Base-by-base conservation (phyloP, 2,888 invertebrate genomes). In the Tachina grossa region DNA sequence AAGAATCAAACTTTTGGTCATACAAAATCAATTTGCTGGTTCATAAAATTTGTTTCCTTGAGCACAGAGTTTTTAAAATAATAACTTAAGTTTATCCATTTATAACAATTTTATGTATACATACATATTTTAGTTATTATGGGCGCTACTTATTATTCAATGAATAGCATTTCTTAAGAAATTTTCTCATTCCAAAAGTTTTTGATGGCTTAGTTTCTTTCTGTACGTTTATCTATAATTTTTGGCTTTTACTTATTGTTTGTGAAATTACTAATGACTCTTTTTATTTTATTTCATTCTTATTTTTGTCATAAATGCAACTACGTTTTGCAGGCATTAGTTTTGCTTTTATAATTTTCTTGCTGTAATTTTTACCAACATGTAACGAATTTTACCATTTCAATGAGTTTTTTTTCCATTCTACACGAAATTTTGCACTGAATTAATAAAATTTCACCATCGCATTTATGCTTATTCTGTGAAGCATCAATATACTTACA, bases 171-270 rank as follows among this genome's bases (percentile, higher is more conserved):
- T 74, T 45, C 19, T 41, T 47, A 1, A 45, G 8, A 59, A 72
- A 39, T 69, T 68, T 78, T 53, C 66, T 19, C 66, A 66, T 68
- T 74, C 72, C 72, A 75, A 79, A 79, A 75, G 49, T 84, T 79
- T 22, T 51, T 63, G 49, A 41, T 61, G 9, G 11, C 19, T 53
- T 39, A 0, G 22, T 69, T 31, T 43, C 3, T 31, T 16, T 1
- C 45, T 49, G 31, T 6, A 5, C 10, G 1, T 14, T 69, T 51
- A 14, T 11, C 22, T 43, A 10, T 61, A 41, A 39, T 59, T 68
- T 68, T 68, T 47, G 22, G 31, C 57, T 11, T 47, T 66, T 41
- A 47, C 14, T 66, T 66, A 76, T 57, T 63, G 13, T 8, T 63
- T 31, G 45, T 55, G 53, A 31, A 31, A 63, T 61, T 79, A 55